These are phyloP conservation scores for Acleris emargana DNA, from an alignment of 2,888 invertebrate genomes.

Conservation along the genomic window DNA sequence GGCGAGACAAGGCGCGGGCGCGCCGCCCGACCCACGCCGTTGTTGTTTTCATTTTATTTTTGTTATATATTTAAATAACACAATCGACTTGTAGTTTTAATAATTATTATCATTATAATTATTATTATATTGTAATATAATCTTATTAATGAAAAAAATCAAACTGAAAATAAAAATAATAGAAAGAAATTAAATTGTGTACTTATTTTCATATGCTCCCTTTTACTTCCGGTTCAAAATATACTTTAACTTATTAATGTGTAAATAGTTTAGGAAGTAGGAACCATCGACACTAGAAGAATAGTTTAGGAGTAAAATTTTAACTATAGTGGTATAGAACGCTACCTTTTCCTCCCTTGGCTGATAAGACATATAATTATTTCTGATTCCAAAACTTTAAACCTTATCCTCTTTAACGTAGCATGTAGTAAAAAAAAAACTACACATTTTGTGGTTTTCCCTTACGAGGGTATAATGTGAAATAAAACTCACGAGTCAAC, in stretches of 20 bases:
- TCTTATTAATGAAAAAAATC: constrained; percentile 83
- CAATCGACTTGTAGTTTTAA: constrained; percentile 83
- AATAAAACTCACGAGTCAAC: constrained; percentile 2
- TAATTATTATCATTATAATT: constrained; percentile 79
- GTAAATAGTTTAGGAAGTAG: too few relatives aligned
- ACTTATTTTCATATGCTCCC: constrained; percentile 41
- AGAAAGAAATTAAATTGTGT: constrained; percentile 66
- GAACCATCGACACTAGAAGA: too few relatives aligned
- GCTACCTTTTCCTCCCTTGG: too few relatives aligned
- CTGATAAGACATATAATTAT: too few relatives aligned
- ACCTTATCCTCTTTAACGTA: too few relatives aligned
- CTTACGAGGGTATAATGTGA: neutral
- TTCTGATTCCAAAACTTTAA: too few relatives aligned
- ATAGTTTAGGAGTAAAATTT: too few relatives aligned
- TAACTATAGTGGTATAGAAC: too few relatives aligned
- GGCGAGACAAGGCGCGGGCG: constrained; percentile 59
- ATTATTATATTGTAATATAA: constrained; percentile 84
- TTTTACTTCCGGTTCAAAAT: neutral
- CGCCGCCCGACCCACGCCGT: constrained; percentile 62
- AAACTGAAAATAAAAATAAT: constrained; percentile 82
- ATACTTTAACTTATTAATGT: too few relatives aligned
- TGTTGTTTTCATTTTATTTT: constrained; percentile 77
- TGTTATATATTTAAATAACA: constrained; percentile 84
- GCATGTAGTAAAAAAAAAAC: too few relatives aligned
- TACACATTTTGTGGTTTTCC: neutral